Base-by-base conservation (phyloP, 2,888 invertebrate species). In the Theodoxus fluviatilis region DNA sequence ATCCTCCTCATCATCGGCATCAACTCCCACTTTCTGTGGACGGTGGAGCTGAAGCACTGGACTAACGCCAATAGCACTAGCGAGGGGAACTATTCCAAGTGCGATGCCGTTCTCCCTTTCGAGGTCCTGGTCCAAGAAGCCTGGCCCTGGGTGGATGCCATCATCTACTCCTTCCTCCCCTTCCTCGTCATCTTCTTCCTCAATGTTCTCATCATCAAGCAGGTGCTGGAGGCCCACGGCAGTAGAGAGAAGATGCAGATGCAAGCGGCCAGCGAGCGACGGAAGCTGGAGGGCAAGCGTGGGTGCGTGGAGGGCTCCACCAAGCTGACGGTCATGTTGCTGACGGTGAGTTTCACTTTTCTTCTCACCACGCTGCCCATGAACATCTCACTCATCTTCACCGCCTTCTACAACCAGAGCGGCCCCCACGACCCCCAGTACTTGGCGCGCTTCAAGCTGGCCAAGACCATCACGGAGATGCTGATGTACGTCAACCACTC, bases 131-230 rank as follows among this genome's bases (percentile, higher is more conserved):
- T 83, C 1, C 75, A 76, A 18, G 76, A 74, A 6, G 75, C 83
- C 6, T 85, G 84, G 85, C 84, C 84, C 2, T 85, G 83, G 83
- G 78, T 86, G n/a, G 85, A 86, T 71, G 79, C 82, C n/a, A 67
- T 79, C 25, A 71, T 86, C 25, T 86, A 86, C 74, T 83, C 82
- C 9, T 78, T 84, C 31, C 71, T 81, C 6, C 85, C 85, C 1
- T 83, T 84, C 55, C 71, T 83, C 12, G 71, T 79, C 31, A 84
- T 86, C 49, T 71, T 79, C 18, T 73, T 81, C 3, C 79, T 85
- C 31, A 86, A 86, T 71, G 73, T 75, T 15, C 73, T 84, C 22
- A 86, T 86, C 70, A 82, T 85, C 64, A 70, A 77, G n/a, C 83
- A 84, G 73, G 83, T 84, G 40, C 59, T 81, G 2, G 66, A 67